phyloP scores from a whole-genome alignment of 2,113 vertebrate genomes.

The Embiotoca jacksoni region DNA sequence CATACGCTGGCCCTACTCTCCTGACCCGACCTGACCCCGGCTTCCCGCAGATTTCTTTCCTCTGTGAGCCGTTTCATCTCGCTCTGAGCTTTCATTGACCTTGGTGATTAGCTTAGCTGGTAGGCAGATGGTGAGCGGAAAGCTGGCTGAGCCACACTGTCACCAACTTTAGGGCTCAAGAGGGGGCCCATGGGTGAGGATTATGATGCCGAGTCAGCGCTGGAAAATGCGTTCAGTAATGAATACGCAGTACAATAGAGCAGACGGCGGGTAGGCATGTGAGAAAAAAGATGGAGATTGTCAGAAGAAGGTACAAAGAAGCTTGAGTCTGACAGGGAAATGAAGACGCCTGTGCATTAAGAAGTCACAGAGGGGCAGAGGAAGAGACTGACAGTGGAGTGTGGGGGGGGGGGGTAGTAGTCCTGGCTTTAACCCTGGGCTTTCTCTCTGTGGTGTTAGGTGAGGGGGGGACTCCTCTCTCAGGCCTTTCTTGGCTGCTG shows the following conservation, averaged over 20 bases:
- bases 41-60: constrained; percentile 38
- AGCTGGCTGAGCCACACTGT: constrained; percentile 59
- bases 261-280: constrained; percentile 18
- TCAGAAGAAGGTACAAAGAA: constrained; percentile 41
- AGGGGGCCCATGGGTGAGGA: constrained; percentile 48
- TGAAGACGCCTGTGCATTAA: constrained; percentile 44
- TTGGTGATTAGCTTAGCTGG: constrained; percentile 69
- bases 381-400: constrained; percentile 19
- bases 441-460: constrained; percentile 45
- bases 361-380: constrained; percentile 32
- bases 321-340: constrained; percentile 43
- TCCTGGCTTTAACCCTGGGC: constrained; percentile 33
- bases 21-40: constrained; percentile 43
- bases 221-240: constrained; percentile 27
- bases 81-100: constrained; percentile 70
- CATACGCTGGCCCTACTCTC: background rate
- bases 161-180: constrained; percentile 65
- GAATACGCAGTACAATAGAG: constrained; percentile 54
- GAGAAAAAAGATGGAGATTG: constrained; percentile 37
- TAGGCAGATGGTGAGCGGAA: constrained; percentile 62
- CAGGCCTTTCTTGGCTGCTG: constrained; percentile 48
- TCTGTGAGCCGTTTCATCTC: constrained; percentile 59
- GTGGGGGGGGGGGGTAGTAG: constrained; percentile 1
- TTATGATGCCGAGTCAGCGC: constrained; percentile 55
- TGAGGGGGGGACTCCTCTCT: constrained; percentile 59